phyloP scores from a whole-genome alignment of 2,797 vertebrate species.

The Balearica regulorum region DNA sequence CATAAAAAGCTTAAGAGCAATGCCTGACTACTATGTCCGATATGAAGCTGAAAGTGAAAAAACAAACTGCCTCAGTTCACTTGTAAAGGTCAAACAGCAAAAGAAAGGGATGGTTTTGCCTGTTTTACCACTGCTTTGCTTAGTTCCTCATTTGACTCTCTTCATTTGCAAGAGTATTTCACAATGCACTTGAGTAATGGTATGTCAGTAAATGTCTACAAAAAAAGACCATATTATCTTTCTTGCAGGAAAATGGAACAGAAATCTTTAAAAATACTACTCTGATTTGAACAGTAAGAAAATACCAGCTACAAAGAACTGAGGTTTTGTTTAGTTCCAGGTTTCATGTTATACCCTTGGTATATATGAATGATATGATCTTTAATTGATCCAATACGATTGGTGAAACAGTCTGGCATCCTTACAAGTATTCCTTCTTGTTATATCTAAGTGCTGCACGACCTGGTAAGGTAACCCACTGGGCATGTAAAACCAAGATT shows the following conservation, averaged over 20 bases:
- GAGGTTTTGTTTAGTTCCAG: background rate
- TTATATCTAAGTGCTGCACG: background rate
- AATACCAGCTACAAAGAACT: background rate
- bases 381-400: background rate
- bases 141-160: background rate
- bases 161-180: background rate
- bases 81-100: background rate
- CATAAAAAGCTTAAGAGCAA: background rate
- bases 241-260: background rate
- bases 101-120: background rate
- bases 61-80: background rate
- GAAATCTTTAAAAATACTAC: background rate
- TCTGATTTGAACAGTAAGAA: background rate
- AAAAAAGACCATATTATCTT: background rate
- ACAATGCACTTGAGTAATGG: slow-evolving; percentile 6
- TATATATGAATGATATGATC: background rate
- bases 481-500: background rate
- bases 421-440: background rate
- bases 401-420: slow-evolving; percentile 41
- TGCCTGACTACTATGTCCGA: background rate
- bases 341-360: background rate
- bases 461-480: background rate
- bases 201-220: background rate
- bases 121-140: background rate
- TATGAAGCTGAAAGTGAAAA: background rate